phyloP scores from a whole-genome alignment of 2,113 vertebrate species.

The Sphyrna mokarran region DNA sequence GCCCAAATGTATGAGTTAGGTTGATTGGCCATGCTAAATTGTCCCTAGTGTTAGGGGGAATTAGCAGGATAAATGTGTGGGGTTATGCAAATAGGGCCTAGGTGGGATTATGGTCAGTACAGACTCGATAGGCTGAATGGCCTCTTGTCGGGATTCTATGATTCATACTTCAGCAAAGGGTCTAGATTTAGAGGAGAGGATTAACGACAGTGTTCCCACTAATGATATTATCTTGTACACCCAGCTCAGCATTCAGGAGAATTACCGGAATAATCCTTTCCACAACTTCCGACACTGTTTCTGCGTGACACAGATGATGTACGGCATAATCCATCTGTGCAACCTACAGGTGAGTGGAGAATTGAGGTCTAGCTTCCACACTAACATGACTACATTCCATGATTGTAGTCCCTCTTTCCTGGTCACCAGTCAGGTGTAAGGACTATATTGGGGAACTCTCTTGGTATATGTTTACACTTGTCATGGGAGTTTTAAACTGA shows the following conservation, averaged over 20 bases:
- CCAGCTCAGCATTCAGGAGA: constrained; percentile 38
- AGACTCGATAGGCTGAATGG: no score
- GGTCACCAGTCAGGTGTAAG: background rate
- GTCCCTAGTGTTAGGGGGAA: no score
- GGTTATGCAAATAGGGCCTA: no score
- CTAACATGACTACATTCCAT: background rate
- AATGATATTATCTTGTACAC: background rate
- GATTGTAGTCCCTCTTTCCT: no score
- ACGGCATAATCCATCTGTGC: constrained; percentile 38
- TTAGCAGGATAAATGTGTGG: no score
- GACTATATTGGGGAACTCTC: background rate
- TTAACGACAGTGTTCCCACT: background rate
- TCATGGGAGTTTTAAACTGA: background rate
- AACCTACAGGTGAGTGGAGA: constrained; percentile 28
- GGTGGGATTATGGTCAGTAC: no score
- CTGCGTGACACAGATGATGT: constrained; percentile 39
- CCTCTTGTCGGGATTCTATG: no score
- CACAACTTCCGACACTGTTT: constrained; percentile 40
- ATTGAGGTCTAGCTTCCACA: background rate
- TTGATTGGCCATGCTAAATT: no score
- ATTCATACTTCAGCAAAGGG: background rate
- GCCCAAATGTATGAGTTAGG: no score
- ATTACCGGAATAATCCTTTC: constrained; percentile 39
- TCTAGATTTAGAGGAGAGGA: background rate
- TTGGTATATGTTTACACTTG: background rate